These are phyloP conservation scores for Watsonalla cultraria DNA, from an alignment of 2,888 invertebrate genomes.

Conservation along the genomic window DNA sequence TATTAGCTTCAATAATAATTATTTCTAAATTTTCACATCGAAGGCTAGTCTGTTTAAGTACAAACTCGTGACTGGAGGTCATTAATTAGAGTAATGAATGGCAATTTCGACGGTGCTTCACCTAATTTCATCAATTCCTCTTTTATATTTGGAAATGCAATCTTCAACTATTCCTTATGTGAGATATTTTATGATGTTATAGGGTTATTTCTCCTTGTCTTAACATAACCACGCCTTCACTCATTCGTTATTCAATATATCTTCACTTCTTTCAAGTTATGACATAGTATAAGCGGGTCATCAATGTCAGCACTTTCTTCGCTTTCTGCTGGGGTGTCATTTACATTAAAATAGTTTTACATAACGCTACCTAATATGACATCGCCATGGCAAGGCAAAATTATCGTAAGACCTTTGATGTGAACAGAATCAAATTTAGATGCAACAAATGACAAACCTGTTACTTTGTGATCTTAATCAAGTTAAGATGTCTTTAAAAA, in stretches of 20 bases:
- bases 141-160: conserved; percentile 6
- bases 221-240: conserved; percentile 1
- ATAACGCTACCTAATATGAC: too few species aligned
- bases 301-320: conserved; percentile 62
- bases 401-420: too few species aligned
- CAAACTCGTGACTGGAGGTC: conserved; percentile 43
- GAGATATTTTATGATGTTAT: too few species aligned
- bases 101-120: conserved; percentile 34
- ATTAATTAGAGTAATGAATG: conserved; percentile 53
- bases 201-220: not conserved
- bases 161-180: not conserved
- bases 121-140: conserved; percentile 26
- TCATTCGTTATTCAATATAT: conserved; percentile 43
- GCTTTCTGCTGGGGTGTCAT: conserved; percentile 26
- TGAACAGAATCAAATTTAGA: too few species aligned
- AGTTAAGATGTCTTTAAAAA: conserved; percentile 53
- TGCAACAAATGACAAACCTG: too few species aligned
- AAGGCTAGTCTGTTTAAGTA: conserved; percentile 9
- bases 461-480: conserved; percentile 45
- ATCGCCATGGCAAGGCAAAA: too few species aligned
- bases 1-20: conserved; percentile 11
- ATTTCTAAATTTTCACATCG: conserved; percentile 8
- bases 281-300: conserved; percentile 46
- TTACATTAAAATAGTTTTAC: too few species aligned
- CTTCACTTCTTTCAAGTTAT: conserved; percentile 51